Conservation (phyloP, 1,140 invertebrate genomes). For the Eurosta solidaginis region DNA sequence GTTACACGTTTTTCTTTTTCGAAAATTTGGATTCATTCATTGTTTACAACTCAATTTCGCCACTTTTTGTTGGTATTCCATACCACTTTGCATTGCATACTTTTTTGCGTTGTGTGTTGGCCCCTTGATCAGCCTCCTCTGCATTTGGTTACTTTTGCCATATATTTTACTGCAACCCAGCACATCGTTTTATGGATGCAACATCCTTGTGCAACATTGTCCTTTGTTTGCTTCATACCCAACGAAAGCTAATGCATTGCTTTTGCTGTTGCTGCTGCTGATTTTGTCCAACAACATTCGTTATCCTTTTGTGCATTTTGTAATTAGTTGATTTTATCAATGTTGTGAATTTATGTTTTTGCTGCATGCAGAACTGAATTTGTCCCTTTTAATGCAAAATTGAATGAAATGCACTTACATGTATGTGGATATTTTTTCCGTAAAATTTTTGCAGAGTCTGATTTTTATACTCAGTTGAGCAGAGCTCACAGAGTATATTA, state of each 20-base stretch:
- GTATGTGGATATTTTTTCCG: no score
- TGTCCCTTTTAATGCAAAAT: no score
- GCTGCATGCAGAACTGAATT: no score
- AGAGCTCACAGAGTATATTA: no score
- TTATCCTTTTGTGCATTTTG: conserved; percentile 27
- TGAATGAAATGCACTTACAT: no score
- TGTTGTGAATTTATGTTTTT: conserved; percentile 25
- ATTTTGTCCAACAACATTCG: no score
- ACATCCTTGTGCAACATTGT: neutral
- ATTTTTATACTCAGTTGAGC: no score
- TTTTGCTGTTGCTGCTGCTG: no score
- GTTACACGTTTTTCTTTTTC: neutral
- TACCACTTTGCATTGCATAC: neutral
- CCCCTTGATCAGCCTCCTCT: neutral
- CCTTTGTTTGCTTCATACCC: neutral
- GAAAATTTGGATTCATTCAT: neutral
- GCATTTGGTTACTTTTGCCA: neutral
- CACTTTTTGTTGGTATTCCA: neutral
- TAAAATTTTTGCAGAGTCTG: no score
- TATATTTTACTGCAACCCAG: neutral
- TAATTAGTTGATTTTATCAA: conserved; percentile 20
- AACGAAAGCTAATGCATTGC: neutral
- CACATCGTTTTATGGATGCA: neutral
- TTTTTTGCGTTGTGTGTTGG: conserved; percentile 2
- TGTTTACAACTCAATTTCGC: conserved; percentile 4